phyloP scores from a whole-genome alignment of 2,888 invertebrate species.

The Epinotia demarniana region DNA sequence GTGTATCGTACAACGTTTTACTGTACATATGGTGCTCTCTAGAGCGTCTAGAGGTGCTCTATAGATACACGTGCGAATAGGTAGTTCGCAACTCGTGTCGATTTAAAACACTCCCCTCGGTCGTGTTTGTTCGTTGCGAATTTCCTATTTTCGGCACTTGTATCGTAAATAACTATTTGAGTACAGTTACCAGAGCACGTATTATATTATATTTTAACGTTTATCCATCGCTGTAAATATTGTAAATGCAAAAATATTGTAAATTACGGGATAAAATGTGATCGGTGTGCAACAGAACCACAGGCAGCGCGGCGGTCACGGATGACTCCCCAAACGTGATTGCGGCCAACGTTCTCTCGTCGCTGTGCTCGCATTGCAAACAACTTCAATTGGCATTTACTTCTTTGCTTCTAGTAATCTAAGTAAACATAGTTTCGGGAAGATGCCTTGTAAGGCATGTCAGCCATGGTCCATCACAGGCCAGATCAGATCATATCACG shows the following conservation, averaged over 20 bases:
- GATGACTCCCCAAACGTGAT: conserved; percentile 60
- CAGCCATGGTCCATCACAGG: no score
- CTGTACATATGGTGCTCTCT: no score
- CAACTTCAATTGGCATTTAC: neutral
- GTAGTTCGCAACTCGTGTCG: no score
- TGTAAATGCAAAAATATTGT: conserved; percentile 6
- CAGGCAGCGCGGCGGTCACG: conserved; percentile 55
- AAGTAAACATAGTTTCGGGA: neutral
- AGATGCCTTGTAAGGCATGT: neutral
- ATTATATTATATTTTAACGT: neutral
- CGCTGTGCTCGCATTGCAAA: conserved; percentile 20
- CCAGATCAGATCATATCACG: no score
- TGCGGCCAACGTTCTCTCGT: conserved; percentile 53
- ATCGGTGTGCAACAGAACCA: conserved; percentile 21
- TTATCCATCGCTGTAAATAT: neutral
- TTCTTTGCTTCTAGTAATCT: neutral
- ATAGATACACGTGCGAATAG: no score
- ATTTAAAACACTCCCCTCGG: no score
- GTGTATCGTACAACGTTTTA: no score
- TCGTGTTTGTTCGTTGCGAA: no score
- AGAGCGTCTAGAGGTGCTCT: no score
- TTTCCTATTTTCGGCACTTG: no score
- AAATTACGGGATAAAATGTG: conserved; percentile 32
- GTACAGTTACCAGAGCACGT: no score
- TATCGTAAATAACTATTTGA: no score